Conservation (phyloP, 2,888 invertebrate species). For the Microctonus aethiopoides region DNA sequence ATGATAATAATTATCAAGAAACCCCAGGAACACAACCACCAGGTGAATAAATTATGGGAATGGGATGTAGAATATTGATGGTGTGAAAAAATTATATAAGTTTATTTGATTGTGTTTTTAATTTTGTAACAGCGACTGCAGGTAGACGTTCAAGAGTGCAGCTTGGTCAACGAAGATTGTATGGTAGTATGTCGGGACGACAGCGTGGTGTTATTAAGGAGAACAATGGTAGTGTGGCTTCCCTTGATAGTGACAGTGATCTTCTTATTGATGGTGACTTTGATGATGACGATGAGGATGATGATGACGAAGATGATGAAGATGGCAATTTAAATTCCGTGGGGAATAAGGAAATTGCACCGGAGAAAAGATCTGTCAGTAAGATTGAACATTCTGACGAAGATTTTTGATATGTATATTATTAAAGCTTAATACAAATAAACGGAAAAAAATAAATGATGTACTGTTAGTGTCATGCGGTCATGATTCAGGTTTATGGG, state of each 20-base stretch:
- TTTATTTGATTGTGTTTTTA: slow-evolving; percentile 5
- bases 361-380: slow-evolving; percentile 58
- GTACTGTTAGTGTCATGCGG: no score
- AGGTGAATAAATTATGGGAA: slow-evolving; percentile 36
- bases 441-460: background rate
- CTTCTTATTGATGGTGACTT: slow-evolving; percentile 72
- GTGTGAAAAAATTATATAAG: background rate
- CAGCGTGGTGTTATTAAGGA: slow-evolving; percentile 58
- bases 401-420: slow-evolving; percentile 57
- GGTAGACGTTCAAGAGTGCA: slow-evolving; percentile 54
- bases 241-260: slow-evolving; percentile 68
- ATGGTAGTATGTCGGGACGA: slow-evolving; percentile 71
- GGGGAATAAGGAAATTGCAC: slow-evolving; percentile 50
- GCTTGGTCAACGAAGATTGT: slow-evolving; percentile 68
- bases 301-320: slow-evolving; percentile 55
- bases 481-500: no score
- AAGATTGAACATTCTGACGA: slow-evolving; percentile 64
- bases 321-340: slow-evolving; percentile 66
- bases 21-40: slow-evolving; percentile 37
- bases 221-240: slow-evolving; percentile 58
- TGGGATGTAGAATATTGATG: background rate
- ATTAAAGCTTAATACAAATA: background rate
- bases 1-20: slow-evolving; percentile 38
- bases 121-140: slow-evolving; percentile 43
- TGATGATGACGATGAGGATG: slow-evolving; percentile 70